A percentile compares a stretch with the other conserved stretches of the same genome.
Evolutionary conservation across 2,888 invertebrate species (phyloP).

Genomic region (Pyrochroa serraticornis): DNA sequence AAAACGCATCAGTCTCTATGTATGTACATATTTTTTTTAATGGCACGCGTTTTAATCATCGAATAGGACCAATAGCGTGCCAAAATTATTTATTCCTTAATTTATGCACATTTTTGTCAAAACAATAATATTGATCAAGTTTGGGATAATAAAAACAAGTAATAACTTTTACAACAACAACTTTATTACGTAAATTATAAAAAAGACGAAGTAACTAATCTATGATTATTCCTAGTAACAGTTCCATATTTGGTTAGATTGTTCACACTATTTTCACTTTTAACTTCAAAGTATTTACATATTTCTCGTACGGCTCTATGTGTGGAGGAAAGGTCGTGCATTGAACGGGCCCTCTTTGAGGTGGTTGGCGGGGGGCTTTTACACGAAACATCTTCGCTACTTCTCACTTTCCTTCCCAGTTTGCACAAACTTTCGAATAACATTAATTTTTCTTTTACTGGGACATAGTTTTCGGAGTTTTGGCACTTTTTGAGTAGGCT

Average conservation of each 20-base stretch:
- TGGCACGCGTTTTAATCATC: slow-evolving; percentile 1
- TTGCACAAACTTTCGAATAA: slow-evolving; percentile 73
- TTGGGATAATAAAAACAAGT: slow-evolving; percentile 25
- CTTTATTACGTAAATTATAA: no score
- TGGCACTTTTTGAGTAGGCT: slow-evolving; percentile 62
- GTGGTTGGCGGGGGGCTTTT: slow-evolving; percentile 56
- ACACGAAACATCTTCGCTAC: slow-evolving; percentile 67
- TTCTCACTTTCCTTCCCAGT: slow-evolving; percentile 66
- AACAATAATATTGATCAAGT: slow-evolving; percentile 7
- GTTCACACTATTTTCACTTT: slow-evolving; percentile 25
- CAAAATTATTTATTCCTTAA: slow-evolving; percentile 34
- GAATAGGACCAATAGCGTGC: slow-evolving; percentile 41
- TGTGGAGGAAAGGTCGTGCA: slow-evolving; percentile 67
- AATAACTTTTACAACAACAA: slow-evolving; percentile 17
- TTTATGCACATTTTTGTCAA: slow-evolving; percentile 22
- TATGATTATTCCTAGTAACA: slow-evolving; percentile 5
- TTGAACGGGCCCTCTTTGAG: slow-evolving; percentile 67
- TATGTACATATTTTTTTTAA: slow-evolving; percentile 19
- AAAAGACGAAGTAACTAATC: no score
- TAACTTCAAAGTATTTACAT: slow-evolving; percentile 68
- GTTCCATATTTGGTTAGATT: slow-evolving; percentile 24
- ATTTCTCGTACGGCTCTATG: slow-evolving; percentile 66
- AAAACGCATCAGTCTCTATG: slow-evolving; percentile 1
- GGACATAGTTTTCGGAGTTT: slow-evolving; percentile 69
- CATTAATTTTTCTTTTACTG: slow-evolving; percentile 72